Evolutionary conservation across 2,888 invertebrate species (phyloP).

Genomic region (Chorisops tibialis): DNA sequence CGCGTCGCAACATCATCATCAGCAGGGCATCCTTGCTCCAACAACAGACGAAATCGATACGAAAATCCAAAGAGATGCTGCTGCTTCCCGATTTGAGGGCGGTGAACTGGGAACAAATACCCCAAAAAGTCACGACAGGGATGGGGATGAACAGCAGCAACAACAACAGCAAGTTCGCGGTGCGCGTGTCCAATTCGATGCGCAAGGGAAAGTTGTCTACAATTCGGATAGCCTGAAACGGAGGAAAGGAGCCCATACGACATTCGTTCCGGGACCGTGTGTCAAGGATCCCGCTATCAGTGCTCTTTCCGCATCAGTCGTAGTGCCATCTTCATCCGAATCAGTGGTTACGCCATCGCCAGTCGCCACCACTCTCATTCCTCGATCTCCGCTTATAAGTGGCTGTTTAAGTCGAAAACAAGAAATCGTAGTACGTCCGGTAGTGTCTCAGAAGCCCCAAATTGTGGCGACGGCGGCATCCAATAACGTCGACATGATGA

Average conservation of each 20-base stretch:
- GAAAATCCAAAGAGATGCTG: slow-evolving; percentile 30
- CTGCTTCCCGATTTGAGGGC: neutral
- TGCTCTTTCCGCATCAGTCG: neutral
- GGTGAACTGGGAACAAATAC: neutral
- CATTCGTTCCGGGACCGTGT: slow-evolving; percentile 84
- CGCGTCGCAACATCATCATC: neutral
- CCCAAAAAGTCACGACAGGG: slow-evolving; percentile 27
- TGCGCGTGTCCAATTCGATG: slow-evolving; percentile 77
- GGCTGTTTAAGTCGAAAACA: slow-evolving; percentile 51
- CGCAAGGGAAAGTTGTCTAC: slow-evolving; percentile 84
- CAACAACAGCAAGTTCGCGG: slow-evolving; percentile 52
- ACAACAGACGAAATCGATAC: slow-evolving; percentile 23
- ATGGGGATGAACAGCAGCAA: slow-evolving; percentile 19
- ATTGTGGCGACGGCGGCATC: neutral
- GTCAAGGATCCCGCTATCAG: slow-evolving; percentile 55
- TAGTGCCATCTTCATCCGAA: slow-evolving; percentile 44
- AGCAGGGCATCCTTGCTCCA: neutral
- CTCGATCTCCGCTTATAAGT: slow-evolving; percentile 40
- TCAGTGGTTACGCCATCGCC: slow-evolving; percentile 38
- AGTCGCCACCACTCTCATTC: slow-evolving; percentile 35
- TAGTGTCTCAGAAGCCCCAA: slow-evolving; percentile 27
- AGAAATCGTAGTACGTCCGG: slow-evolving; percentile 36
- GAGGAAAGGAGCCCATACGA: slow-evolving; percentile 70
- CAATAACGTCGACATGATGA: slow-evolving; percentile 18
- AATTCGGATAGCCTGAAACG: slow-evolving; percentile 80